Evolutionary conservation across 2,888 invertebrate genomes (phyloP).

Genomic region (Lordiphosa fenestrarum): DNA sequence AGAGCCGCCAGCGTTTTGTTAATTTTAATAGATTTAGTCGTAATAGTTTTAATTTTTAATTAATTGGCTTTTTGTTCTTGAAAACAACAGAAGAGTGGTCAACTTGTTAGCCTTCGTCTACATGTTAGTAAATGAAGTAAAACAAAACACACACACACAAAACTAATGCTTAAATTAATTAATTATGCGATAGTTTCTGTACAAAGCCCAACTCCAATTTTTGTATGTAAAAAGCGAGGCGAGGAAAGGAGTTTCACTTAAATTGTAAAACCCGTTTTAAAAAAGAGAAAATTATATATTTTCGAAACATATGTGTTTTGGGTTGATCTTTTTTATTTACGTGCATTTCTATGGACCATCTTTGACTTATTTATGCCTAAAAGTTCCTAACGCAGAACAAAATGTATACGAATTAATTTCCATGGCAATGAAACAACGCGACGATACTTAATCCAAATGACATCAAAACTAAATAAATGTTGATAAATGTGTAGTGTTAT

Average conservation of each 20-base stretch:
- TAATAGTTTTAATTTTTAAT: conserved; percentile 57
- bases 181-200: conserved; percentile 49
- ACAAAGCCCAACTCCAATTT: conserved; percentile 72
- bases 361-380: conserved; percentile 40
- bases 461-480: conserved; percentile 60
- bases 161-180: conserved; percentile 55
- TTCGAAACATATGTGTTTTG: conserved; percentile 51
- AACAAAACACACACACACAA: conserved; percentile 24
- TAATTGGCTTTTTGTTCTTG: conserved; percentile 30
- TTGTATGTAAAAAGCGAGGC: conserved; percentile 51
- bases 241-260: conserved; percentile 32
- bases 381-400: conserved; percentile 55
- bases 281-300: conserved; percentile 39
- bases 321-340: conserved; percentile 2
- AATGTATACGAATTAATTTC: conserved; percentile 53
- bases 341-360: conserved; percentile 16
- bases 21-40: conserved; percentile 61
- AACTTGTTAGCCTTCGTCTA: conserved; percentile 43
- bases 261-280: conserved; percentile 27
- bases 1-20: conserved; percentile 54
- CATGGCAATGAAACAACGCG: conserved; percentile 7
- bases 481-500: conserved; percentile 75
- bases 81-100: conserved; percentile 21
- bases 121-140: conserved; percentile 63
- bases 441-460: conserved; percentile 36